Percentiles rank a stretch among this genome's conserved stretches.
Conservation (phyloP, 2,113 vertebrate genomes). For the Alosa alosa region DNA sequence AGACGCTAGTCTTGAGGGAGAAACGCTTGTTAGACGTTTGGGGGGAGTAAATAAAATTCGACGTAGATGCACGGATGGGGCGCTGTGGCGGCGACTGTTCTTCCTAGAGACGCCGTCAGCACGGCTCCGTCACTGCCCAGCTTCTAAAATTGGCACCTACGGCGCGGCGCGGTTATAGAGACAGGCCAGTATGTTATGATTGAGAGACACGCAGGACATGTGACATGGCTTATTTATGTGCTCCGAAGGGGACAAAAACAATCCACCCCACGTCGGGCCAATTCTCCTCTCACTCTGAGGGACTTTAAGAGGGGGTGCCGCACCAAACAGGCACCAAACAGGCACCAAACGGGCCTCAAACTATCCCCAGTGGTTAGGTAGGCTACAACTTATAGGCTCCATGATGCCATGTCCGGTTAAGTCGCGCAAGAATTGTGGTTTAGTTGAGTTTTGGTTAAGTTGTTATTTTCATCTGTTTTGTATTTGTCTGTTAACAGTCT, state of each 20-base stretch:
- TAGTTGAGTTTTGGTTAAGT: not conserved
- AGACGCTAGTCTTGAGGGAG: not conserved
- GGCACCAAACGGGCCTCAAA: not conserved
- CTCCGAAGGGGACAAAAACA: slow-evolving; percentile 26
- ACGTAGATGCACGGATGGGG: not conserved
- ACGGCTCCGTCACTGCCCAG: not conserved
- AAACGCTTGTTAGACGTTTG: not conserved
- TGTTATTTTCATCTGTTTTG: not conserved
- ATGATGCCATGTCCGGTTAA: not conserved
- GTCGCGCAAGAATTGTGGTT: not conserved
- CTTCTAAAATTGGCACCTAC: slow-evolving; percentile 35
- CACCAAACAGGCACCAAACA: not conserved
- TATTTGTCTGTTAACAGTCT: not conserved
- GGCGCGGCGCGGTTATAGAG: not conserved
- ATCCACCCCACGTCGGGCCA: not conserved
- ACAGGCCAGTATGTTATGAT: slow-evolving; percentile 13
- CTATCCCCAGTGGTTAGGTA: not conserved
- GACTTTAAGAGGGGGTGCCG: not conserved
- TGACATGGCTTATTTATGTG: slow-evolving; percentile 29
- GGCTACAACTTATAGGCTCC: not conserved
- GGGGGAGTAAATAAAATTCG: not conserved
- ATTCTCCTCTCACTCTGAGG: not conserved
- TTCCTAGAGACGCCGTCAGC: not conserved
- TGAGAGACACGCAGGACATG: slow-evolving; percentile 4
- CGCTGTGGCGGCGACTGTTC: not conserved